phyloP scores from a whole-genome alignment of 2,113 vertebrate genomes.

The Vidua macroura region DNA sequence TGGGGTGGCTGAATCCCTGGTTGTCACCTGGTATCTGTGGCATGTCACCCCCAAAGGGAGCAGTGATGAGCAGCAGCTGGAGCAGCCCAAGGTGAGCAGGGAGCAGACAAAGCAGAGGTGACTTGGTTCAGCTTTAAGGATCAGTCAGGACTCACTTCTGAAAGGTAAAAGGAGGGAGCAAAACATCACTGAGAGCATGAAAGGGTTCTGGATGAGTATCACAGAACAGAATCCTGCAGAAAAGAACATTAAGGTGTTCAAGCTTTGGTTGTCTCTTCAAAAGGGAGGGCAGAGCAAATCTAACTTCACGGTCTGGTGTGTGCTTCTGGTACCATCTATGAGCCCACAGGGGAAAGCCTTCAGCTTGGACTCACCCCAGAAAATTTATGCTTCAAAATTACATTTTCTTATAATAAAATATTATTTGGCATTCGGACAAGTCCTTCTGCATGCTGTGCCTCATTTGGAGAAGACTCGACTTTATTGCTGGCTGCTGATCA shows the following conservation, averaged over 20 bases:
- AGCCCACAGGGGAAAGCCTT: neutral
- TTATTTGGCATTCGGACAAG: neutral
- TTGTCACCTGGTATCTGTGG: rapidly evolving
- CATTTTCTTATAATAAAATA: neutral
- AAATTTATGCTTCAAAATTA: neutral
- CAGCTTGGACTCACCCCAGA: neutral
- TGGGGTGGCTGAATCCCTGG: neutral
- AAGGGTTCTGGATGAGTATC: neutral
- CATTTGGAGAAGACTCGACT: neutral
- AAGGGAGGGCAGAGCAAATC: neutral
- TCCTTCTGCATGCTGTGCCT: neutral
- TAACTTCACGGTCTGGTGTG: rapidly evolving
- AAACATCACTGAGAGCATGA: neutral
- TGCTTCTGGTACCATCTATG: neutral
- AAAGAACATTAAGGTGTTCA: neutral
- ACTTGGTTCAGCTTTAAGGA: neutral
- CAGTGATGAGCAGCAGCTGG: neutral
- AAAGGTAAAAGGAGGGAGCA: neutral
- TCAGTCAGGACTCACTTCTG: rapidly evolving
- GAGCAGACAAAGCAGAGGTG: neutral
- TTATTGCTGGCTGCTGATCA: neutral
- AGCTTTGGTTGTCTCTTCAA: neutral
- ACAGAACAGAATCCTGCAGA: neutral
- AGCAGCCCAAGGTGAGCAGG: neutral
- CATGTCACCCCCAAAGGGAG: neutral